Evolutionary conservation across 1,140 invertebrate species (phyloP).

Genomic region (Stenopsyche tienmushanensis): DNA sequence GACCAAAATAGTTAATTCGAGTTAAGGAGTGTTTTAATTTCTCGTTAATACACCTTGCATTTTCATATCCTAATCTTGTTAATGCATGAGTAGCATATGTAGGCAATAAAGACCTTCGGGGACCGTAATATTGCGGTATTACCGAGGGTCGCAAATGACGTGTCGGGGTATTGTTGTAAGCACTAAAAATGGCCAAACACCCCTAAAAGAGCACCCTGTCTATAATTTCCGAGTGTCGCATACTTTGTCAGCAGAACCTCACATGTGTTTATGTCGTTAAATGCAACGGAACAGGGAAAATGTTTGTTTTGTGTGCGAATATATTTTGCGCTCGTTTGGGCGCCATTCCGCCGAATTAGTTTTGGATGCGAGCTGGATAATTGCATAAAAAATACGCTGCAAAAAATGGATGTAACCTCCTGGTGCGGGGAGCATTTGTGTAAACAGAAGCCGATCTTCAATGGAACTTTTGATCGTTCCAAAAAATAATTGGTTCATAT

Average conservation of each 20-base stretch:
- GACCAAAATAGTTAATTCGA: too few species aligned
- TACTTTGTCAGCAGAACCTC: too few species aligned
- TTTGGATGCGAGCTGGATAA: too few species aligned
- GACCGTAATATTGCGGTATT: neutral
- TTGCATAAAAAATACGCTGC: too few species aligned
- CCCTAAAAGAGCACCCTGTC: neutral
- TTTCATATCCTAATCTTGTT: neutral
- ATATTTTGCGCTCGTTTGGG: too few species aligned
- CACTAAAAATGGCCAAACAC: neutral
- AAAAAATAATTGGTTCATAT: too few species aligned
- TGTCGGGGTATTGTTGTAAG: neutral
- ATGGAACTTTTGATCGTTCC: too few species aligned
- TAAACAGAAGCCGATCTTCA: too few species aligned
- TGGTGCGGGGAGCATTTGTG: too few species aligned
- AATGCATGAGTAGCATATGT: neutral
- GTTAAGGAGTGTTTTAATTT: neutral
- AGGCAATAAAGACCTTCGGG: neutral
- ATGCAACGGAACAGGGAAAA: neutral
- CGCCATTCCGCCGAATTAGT: too few species aligned
- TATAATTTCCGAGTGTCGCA: too few species aligned
- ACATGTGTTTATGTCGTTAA: neutral
- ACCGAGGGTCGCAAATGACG: neutral
- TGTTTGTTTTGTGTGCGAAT: neutral
- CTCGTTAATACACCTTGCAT: neutral
- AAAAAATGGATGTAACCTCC: too few species aligned